Percentiles rank a stretch among this genome's conserved stretches.
phyloP scores from a whole-genome alignment of 2,888 invertebrate species.

The Resseliella maxima region DNA sequence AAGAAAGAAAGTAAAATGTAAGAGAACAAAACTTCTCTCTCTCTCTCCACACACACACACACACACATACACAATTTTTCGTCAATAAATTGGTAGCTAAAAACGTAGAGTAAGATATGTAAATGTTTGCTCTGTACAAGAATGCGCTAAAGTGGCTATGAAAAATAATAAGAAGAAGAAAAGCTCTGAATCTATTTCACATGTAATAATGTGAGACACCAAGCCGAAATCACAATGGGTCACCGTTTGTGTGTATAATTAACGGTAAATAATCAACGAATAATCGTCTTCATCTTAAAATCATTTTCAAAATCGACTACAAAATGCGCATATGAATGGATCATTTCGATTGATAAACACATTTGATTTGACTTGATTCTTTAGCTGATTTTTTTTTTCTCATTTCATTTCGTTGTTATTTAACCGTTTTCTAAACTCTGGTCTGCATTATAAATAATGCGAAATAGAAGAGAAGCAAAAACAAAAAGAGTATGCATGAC shows the following conservation, averaged over 20 bases:
- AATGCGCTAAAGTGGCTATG: no score
- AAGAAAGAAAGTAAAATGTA: neutral
- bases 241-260: neutral
- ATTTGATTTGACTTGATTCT: neutral
- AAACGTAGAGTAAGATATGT: neutral
- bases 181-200: neutral
- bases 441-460: no score
- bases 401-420: neutral
- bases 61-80: no score
- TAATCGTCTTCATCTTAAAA: neutral
- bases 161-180: no score
- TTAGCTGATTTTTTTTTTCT: neutral
- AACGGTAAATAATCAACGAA: constrained; percentile 2
- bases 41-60: no score
- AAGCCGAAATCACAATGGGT: neutral
- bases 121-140: no score
- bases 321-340: neutral
- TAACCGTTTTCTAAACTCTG: neutral
- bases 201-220: neutral
- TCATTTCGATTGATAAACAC: neutral
- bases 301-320: no score
- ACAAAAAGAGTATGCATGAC: neutral
- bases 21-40: neutral
- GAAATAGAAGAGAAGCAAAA: neutral
- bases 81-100: neutral